These are phyloP conservation scores for Alectura lathami DNA, from an alignment of 2,113 vertebrate species.

Conservation along the genomic window DNA sequence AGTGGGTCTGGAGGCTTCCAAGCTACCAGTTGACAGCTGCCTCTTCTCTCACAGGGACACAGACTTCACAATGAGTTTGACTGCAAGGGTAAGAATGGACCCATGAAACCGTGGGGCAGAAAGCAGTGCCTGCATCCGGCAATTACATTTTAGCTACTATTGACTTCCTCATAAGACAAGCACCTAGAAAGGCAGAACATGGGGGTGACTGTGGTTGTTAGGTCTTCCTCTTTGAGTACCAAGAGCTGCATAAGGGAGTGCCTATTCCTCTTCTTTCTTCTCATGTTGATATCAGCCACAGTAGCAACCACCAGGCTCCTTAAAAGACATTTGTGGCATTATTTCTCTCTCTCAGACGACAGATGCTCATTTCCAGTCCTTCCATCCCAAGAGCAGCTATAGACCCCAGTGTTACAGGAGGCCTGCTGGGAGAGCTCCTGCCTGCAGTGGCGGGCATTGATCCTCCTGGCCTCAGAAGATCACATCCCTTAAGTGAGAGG, in stretches of 20 bases:
- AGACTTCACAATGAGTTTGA: not conserved
- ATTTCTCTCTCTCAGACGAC: not conserved
- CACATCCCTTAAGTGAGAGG: not conserved
- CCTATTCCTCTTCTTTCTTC: not conserved
- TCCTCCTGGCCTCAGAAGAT: not conserved
- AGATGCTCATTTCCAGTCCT: not conserved
- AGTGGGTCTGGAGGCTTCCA: accelerated
- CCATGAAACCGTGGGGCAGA: not conserved
- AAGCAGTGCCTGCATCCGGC: not conserved
- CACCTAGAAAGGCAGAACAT: not conserved
- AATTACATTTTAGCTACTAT: not conserved
- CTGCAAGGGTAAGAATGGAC: not conserved
- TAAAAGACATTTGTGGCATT: accelerated
- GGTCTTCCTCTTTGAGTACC: not conserved
- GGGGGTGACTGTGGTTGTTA: not conserved
- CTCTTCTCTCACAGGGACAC: not conserved
- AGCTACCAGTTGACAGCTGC: not conserved
- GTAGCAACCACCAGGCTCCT: not conserved
- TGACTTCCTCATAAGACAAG: not conserved
- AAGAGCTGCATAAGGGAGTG: not conserved
- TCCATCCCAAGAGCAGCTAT: not conserved
- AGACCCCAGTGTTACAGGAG: not conserved
- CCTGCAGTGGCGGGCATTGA: no score
- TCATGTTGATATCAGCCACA: not conserved
- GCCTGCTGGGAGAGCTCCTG: not conserved